Evolutionary conservation across 2,113 vertebrate species (phyloP), one percentile per base, ranked within the genome.

Genomic region (Misgurnus anguillicaudatus): DNA sequence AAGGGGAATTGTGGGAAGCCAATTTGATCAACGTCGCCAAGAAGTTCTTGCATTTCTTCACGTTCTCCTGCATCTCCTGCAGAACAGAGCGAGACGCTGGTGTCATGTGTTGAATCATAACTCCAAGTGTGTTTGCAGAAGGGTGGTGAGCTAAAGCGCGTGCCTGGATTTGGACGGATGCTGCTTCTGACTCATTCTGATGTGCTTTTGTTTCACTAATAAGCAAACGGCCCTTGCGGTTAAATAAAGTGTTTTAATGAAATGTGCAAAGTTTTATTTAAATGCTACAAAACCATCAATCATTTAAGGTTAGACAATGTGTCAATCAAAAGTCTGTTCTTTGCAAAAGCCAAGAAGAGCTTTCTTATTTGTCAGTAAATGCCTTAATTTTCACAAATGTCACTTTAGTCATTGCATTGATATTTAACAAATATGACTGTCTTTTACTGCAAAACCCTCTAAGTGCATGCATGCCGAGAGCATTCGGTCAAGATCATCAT

Each of bases 11-110:
- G 86, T 95, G 94, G 80, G 94, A 96, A 41, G 94, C 94, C 86
- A 96, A 90, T 85, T 96, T 96, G 87, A 96, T 95, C 60, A 96
- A 91, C 0, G 95, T 95, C 68, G 94, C 93, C 85, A 96, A 87
- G 83, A 96, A 96, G 87, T 96, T 96, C 88, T 95, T 96, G 86
- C 94, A 96, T 88, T 96, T 96, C 82, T 95, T 95, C 86, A 96
- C 95, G 84, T 95, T 96, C 85, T 96, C 95, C 85, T 96, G 94
- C 94, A 96, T 95, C 91, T 95, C 95, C 95, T 96, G 87, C 19
- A 77, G 77, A 76, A 86, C 4, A 83, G 36, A 42, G 65, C 24
- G 1, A 63, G 80, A 19, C 41, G 31, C 68, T 31, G 60, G 47
- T 36, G 8, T n/a, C 11, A 75, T 19, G 17, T 16, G 21, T 67